Evolutionary conservation across 2,113 vertebrate species (phyloP), one percentile per base, ranked within the genome.

Genomic region (Oxyruncus cristatus): DNA sequence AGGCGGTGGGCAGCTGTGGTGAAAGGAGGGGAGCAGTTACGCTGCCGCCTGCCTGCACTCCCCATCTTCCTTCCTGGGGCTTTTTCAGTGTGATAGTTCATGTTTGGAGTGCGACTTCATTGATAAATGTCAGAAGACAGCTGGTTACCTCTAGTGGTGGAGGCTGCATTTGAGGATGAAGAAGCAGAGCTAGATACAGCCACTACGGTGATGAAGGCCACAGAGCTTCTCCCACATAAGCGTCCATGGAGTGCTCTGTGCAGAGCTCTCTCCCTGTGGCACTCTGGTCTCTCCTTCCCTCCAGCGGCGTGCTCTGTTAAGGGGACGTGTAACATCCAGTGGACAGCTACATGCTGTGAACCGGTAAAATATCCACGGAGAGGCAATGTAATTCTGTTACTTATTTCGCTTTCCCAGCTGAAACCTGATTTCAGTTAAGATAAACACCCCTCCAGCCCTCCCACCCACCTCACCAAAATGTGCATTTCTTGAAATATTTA

Each of bases 341-440:
- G 27, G 52, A 47, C 0, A 11, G 84, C 73, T 85, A 12, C 66
- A 2, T 39, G 62, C 49, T 89, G 53, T 71, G 41, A 87, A 33
- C 49, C 42, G 77, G 37, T 28, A 58, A 82, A 94, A 53, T 62
- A 93, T 77, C 74, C 92, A 62, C 49, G 52, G 90, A 83, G 89
- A 90, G 58, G 71, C 81, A 79, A 92, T 82, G 24, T 33, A 73
- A 90, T 79, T 85, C 58, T 88, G 55, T 68, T 82, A 41, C 66
- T 89, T 68, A 26, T 89, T 62, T 33, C 37, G 76, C 12, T 58
- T 77, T 47, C n/a, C 23, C 7, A 16, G 15, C 33, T 76, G 78
- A 85, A 94, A 83, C 59, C 26, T 76, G 74, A 68, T 23, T 37
- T 67, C 6, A 3, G 23, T 61, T 14, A 16, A 22, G 56, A 50